Evolutionary conservation across 2,113 vertebrate species (phyloP), one percentile per base, ranked within the genome.

Genomic region (Coryphaenoides rupestris): DNA sequence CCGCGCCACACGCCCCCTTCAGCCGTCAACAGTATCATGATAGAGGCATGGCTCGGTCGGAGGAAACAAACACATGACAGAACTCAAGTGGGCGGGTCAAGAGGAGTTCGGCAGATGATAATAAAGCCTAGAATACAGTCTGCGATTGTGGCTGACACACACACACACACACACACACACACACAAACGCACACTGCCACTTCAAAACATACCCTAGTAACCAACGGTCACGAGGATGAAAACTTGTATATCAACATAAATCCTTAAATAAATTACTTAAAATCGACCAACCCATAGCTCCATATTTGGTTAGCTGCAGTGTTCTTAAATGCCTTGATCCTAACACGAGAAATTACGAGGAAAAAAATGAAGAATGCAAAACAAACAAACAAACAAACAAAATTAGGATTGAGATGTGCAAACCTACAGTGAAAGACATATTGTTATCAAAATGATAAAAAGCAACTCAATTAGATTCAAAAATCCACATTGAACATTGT

Each of bases 341-440:
- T 57, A 72, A 72, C 28, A 66, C 63, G 61, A 65, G 66, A 40
- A 4, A 9, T 62, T 4, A 73, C 58, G 40, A 79, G n/a, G n/a
- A n/a, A n/a, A n/a, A 83, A 66, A 77, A 58, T 69, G 69, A 77
- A 61, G 78, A 79, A 77, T 60, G 68, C 68, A 80, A 74, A 58
- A 74, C 72, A 79, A 50, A 79, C 55, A 74, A 72, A 76, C 68
- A 63, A 6, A 60, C 21, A 40, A 17, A 56, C 23, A 66, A 54
- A 63, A 58, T 55, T 67, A 68, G 79, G 83, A 65, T 50, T 64
- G 71, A 77, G 56, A 73, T 87, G 84, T 83, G 85, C 80, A 87
- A 87, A 86, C 79, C 81, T 87, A 88, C 74, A 85, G 68, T 72
- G 81, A 75, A 81, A 63, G 82, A 74, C 40, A 86, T 66, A 74